Evolutionary conservation across 2,888 invertebrate genomes (phyloP).

Genomic region (Caenorhabditis afra): DNA sequence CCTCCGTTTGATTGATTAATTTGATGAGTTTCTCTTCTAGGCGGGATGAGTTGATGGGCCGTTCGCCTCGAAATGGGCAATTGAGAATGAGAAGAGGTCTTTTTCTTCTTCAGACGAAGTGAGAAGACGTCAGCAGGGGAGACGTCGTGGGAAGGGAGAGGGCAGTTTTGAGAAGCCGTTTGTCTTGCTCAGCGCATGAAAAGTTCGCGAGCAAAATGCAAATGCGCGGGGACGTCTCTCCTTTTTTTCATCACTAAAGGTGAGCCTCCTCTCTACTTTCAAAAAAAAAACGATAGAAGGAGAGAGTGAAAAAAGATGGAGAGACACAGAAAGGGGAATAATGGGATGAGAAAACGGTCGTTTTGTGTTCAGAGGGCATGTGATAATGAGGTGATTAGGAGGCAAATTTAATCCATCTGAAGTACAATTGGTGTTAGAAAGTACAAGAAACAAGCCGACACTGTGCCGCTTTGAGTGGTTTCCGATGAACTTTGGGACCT

Average conservation of each 20-base stretch:
- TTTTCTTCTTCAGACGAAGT: constrained; percentile 4
- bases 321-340: background rate
- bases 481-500: no score
- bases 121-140: background rate
- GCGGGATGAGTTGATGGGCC: constrained; percentile 43
- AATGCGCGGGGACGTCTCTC: background rate
- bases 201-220: constrained; percentile 20
- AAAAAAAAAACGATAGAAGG: background rate
- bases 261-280: background rate
- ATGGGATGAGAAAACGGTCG: background rate
- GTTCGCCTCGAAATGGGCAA: constrained; percentile 26
- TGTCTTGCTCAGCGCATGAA: constrained; percentile 21
- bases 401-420: no score
- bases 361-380: background rate
- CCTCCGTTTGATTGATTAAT: constrained; percentile 54
- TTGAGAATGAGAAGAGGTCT: constrained; percentile 2
- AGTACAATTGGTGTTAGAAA: no score
- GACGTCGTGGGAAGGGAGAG: background rate
- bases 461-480: no score
- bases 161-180: constrained; percentile 7
- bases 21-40: constrained; percentile 44
- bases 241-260: background rate
- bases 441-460: no score
- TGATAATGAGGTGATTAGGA: no score
- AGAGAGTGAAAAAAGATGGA: background rate